Conservation (phyloP, 1,140 invertebrate species). For the Calosoma granatense region DNA sequence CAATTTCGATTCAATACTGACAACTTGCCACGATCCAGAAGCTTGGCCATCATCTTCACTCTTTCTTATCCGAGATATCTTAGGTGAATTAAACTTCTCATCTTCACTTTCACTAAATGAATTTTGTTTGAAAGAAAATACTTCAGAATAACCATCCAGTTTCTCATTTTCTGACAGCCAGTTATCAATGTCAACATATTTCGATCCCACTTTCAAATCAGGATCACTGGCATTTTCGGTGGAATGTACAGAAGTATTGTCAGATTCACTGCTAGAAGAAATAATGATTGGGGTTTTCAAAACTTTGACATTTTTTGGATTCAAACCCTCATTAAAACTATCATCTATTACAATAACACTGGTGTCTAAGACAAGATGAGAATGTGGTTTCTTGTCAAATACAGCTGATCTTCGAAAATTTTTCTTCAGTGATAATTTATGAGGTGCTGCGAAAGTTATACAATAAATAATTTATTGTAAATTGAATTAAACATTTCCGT, state of each 20-base stretch:
- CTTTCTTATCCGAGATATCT: slow-evolving; percentile 8
- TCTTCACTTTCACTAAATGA: slow-evolving; percentile 16
- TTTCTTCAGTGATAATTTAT: slow-evolving; percentile 25
- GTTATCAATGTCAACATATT: neutral
- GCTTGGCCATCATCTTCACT: slow-evolving; percentile 13
- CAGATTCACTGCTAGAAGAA: neutral
- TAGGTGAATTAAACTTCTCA: slow-evolving; percentile 13
- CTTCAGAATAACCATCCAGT: neutral
- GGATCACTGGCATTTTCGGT: neutral
- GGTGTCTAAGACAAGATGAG: neutral
- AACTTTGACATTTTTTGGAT: neutral
- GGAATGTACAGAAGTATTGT: neutral
- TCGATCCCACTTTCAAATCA: neutral
- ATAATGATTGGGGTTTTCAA: neutral
- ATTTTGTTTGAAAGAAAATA: slow-evolving; percentile 13
- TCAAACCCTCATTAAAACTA: neutral
- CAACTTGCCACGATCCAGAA: slow-evolving; percentile 11
- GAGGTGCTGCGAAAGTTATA: slow-evolving; percentile 20
- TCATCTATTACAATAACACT: neutral
- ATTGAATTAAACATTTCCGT: too few species aligned
- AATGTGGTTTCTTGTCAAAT: slow-evolving; percentile 18
- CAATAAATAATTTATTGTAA: slow-evolving; percentile 3
- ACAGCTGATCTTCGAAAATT: slow-evolving; percentile 22
- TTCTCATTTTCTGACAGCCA: neutral
- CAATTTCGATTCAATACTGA: neutral